A percentile compares a stretch with the other conserved stretches of the same genome.
These are phyloP conservation scores for Macrotis lagotis DNA, from an alignment of 2,113 vertebrate genomes.

Conservation along the genomic window DNA sequence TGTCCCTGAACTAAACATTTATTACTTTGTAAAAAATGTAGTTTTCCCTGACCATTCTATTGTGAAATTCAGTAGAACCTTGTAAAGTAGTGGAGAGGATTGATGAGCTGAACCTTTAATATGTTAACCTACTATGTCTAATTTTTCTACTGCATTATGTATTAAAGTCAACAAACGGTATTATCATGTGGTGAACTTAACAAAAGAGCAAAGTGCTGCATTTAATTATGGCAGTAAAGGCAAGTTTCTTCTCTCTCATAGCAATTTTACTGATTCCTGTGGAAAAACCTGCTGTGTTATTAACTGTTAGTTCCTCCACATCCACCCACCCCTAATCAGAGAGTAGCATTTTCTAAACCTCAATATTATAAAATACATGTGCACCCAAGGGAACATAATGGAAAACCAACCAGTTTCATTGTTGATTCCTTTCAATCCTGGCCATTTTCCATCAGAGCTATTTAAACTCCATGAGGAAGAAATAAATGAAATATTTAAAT, in stretches of 20 bases:
- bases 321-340: neutral
- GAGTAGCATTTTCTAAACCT: slow-evolving; percentile 29
- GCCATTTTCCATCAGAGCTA: slow-evolving; percentile 20
- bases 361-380: neutral
- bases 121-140: neutral
- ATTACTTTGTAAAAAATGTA: rapidly evolving
- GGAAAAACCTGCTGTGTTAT: neutral
- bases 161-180: neutral
- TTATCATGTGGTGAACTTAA: neutral
- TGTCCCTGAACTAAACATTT: rapidly evolving
- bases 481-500: slow-evolving; percentile 34
- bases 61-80: neutral
- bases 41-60: rapidly evolving
- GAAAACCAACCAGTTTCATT: slow-evolving; percentile 21
- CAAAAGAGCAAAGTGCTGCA: neutral
- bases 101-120: neutral
- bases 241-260: slow-evolving; percentile 42
- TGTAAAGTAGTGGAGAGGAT: neutral
- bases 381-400: neutral
- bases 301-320: rapidly evolving
- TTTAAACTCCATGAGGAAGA: neutral
- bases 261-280: slow-evolving; percentile 39
- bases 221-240: neutral
- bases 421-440: slow-evolving; percentile 46
- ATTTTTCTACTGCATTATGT: neutral